Conservation (phyloP, 2,797 vertebrate genomes). For the Eulemur mongoz region DNA sequence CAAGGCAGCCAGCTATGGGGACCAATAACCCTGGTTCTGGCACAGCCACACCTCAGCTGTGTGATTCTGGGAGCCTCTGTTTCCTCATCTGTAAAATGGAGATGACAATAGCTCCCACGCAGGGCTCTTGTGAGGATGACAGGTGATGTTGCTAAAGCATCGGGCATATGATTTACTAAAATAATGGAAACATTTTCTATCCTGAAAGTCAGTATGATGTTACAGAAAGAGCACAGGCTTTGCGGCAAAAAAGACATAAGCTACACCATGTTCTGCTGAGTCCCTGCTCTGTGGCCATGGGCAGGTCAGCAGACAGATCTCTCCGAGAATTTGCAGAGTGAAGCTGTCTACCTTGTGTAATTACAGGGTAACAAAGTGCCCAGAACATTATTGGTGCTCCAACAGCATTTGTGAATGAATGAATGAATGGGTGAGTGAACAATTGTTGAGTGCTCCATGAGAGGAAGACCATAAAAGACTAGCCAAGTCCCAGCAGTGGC, state of each 20-base stretch:
- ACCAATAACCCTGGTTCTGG: background rate
- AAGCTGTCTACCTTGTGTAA: background rate
- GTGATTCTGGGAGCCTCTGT: background rate
- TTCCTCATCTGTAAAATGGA: background rate
- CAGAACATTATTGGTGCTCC: background rate
- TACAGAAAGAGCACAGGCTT: background rate
- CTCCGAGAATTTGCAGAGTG: background rate
- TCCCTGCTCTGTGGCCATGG: background rate
- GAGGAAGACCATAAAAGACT: too few relatives aligned
- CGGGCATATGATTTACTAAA: background rate
- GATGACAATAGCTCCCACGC: fast-evolving
- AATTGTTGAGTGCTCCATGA: background rate
- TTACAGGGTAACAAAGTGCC: background rate
- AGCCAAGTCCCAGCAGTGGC: fast-evolving
- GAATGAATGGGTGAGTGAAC: background rate
- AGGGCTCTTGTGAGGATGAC: background rate
- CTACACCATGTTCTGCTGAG: too few relatives aligned
- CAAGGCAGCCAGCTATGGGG: too few relatives aligned
- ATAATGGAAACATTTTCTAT: background rate
- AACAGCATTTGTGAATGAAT: background rate
- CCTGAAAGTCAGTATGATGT: background rate
- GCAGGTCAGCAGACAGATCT: background rate
- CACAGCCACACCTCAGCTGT: background rate
- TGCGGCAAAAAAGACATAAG: background rate
- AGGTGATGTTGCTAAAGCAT: background rate